Base-by-base conservation (phyloP, 2,797 vertebrate genomes). In the Sardinella longiceps region DNA sequence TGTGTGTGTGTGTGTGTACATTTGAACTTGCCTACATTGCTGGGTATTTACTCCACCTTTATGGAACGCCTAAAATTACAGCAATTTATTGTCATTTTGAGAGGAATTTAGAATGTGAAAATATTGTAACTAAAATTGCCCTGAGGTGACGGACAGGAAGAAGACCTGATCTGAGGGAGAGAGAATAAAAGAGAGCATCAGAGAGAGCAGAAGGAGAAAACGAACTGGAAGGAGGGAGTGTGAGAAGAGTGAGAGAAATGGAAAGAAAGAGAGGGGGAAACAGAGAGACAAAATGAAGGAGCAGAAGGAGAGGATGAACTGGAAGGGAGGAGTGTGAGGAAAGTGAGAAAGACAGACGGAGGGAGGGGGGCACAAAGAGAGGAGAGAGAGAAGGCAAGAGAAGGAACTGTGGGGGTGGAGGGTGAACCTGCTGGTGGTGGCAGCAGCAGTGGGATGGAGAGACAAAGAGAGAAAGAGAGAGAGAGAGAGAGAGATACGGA, bases 321-420 rank as follows among this genome's bases (percentile, higher is more conserved):
- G 7, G 56, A 28, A 51, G 70, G 23, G 56, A 10, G n/a, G 56
- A 60, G 56, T 20, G 56, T 60, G n/a, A 10, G 23, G 45, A 63
- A 37, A 81, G 48, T 39, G 18, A 33, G 51, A 43, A 45, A 12
- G 56, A 58, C 15, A 23, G 33, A 39, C 12, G 15, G 63, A 33
- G 14, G 10, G 18, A 53, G 51, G 20, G 51, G 20, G 1, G 45
- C 60, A 81, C 46, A n/a, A 56, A 74, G 77, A 30, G 51, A 63
- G 48, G 30, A 28, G 18, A 51, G 51, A 33, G n/a, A 25, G 15
- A 14, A 37, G 33, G 6, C n/a, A 18, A 63, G 7, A 70, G 30
- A 70, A 33, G 28, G 28, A 33, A 33, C 28, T 70, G 63, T 70
- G 63, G 63, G 63, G 63, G 63, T 70, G 63, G 63, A 33, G 63